Conservation (phyloP, 1,140 invertebrate genomes). For the Nasonia vitripennis region DNA sequence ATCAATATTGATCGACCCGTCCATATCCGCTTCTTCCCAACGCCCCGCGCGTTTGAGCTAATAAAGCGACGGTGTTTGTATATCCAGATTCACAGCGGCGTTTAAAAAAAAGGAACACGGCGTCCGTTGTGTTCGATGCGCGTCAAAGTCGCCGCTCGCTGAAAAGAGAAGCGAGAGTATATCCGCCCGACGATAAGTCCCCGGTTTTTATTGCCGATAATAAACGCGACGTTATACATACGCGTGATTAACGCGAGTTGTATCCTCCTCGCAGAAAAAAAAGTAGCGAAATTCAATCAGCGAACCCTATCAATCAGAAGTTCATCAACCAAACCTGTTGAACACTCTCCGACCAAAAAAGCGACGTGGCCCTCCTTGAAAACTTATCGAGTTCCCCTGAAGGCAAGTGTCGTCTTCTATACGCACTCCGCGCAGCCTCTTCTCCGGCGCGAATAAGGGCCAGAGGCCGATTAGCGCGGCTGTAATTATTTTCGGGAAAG, state of each 20-base stretch:
- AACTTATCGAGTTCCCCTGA: neutral
- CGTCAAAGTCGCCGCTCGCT: slow-evolving; percentile 16
- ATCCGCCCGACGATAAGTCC: slow-evolving; percentile 3
- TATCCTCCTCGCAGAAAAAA: neutral
- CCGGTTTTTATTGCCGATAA: neutral
- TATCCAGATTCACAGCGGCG: slow-evolving; percentile 3
- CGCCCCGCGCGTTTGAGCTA: neutral
- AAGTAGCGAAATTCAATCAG: too few species aligned
- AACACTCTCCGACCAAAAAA: neutral
- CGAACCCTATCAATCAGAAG: neutral
- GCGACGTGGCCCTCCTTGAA: neutral
- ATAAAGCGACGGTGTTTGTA: slow-evolving; percentile 18
- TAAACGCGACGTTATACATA: too few species aligned
- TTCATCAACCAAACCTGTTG: neutral
- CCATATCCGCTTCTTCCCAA: neutral
- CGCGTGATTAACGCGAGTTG: too few species aligned
- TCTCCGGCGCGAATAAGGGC: neutral
- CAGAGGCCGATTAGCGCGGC: slow-evolving; percentile 35
- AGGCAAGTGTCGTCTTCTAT: neutral
- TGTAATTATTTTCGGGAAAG: slow-evolving; percentile 49
- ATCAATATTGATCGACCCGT: slow-evolving; percentile 28
- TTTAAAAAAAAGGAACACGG: slow-evolving; percentile 5
- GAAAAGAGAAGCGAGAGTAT: neutral
- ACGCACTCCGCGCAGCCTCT: neutral
- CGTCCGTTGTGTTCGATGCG: slow-evolving; percentile 2